Evolutionary conservation across 2,113 vertebrate genomes (phyloP).

Genomic region (Xenopus borealis): DNA sequence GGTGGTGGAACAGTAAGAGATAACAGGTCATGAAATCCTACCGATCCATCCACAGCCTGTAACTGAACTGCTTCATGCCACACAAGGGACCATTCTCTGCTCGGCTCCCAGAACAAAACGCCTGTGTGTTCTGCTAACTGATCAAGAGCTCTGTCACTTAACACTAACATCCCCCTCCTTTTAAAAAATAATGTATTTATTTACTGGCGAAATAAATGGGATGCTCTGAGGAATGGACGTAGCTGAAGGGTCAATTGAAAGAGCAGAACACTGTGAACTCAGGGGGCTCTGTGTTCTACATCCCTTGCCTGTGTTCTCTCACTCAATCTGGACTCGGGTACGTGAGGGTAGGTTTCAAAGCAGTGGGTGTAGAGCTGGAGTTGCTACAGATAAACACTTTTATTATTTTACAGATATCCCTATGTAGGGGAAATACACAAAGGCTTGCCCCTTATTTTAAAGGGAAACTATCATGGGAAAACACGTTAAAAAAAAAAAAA

Average conservation of each 20-base stretch:
- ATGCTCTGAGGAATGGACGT: conserved; percentile 6
- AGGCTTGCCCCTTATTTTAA: too few species aligned
- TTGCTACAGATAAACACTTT: too few species aligned
- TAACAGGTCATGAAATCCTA: conserved; percentile 42
- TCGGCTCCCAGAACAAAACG: conserved; percentile 29
- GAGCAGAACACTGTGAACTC: background rate
- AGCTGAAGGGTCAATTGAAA: background rate
- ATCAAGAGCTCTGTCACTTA: conserved; percentile 40
- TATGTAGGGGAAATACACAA: too few species aligned
- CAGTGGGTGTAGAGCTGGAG: too few species aligned
- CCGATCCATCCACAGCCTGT: conserved; percentile 42
- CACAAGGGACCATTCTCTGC: conserved; percentile 41
- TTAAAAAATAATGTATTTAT: conserved; percentile 36
- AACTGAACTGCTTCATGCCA: conserved; percentile 26
- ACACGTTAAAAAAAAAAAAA: too few species aligned
- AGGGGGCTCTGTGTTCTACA: background rate
- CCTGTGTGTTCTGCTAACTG: conserved; percentile 37
- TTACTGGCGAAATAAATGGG: conserved; percentile 29
- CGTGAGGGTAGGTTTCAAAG: too few species aligned
- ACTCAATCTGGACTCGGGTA: too few species aligned
- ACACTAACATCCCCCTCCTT: conserved; percentile 16
- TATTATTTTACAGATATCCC: too few species aligned
- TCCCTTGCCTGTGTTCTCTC: too few species aligned
- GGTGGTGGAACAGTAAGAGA: conserved; percentile 22
- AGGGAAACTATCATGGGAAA: too few species aligned